These are phyloP conservation scores for Eptatretus burgeri DNA, from an alignment of 2,113 vertebrate genomes.

Conservation along the genomic window DNA sequence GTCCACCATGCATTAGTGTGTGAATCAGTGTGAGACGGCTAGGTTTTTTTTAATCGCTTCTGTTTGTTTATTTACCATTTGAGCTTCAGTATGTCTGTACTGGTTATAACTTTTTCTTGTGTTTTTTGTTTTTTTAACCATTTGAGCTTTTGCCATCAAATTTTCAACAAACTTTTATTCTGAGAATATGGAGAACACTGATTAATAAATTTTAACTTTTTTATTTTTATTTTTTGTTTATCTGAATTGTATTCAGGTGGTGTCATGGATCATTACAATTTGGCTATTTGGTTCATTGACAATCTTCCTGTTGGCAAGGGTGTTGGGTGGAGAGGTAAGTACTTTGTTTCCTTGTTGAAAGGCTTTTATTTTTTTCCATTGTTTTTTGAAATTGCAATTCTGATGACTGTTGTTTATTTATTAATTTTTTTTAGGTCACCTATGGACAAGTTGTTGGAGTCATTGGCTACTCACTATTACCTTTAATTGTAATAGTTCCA, in stretches of 20 bases:
- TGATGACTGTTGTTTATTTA: background rate
- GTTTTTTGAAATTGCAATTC: conserved; percentile 14
- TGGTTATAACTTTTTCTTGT: no score
- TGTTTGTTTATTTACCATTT: no score
- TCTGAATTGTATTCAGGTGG: conserved; percentile 27
- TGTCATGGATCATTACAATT: conserved; percentile 98
- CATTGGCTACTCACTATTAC: conserved; percentile 88
- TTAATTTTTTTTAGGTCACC: conserved; percentile 31
- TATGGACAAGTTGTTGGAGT: conserved; percentile 93
- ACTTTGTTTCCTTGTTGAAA: conserved; percentile 2
- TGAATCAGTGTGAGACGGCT: no score
- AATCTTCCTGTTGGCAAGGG: conserved; percentile 76
- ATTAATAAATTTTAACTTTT: conserved; percentile 3
- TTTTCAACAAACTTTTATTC: no score
- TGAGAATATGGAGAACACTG: no score
- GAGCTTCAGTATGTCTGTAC: no score
- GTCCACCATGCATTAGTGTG: no score
- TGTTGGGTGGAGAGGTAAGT: conserved; percentile 89
- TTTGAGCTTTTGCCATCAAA: no score
- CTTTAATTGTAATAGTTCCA: conserved; percentile 80
- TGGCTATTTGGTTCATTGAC: conserved; percentile 96
- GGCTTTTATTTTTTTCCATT: background rate
- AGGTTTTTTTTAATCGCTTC: no score
- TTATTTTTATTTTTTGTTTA: background rate
- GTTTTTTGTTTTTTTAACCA: background rate